phyloP scores from a whole-genome alignment of 2,888 invertebrate species.

The Trypoxylon attenuatum region DNA sequence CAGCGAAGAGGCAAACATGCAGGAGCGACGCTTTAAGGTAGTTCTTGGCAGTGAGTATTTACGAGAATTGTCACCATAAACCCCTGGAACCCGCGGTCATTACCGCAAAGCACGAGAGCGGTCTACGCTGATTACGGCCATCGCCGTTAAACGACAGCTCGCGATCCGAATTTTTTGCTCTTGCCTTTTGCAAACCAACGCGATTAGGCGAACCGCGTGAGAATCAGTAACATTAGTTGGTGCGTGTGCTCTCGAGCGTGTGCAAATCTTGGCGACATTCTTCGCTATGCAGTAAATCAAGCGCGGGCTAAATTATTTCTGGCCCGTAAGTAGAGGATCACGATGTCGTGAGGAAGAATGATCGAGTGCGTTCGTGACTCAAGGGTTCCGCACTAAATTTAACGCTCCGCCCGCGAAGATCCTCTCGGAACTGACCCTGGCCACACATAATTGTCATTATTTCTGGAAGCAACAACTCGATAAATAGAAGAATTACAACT shows the following conservation, averaged over 20 bases:
- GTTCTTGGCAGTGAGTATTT: conserved; percentile 19
- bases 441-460: neutral
- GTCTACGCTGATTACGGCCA: conserved; percentile 25
- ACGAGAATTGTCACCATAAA: conserved; percentile 34
- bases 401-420: conserved; percentile 16
- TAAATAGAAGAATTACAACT: too few relatives aligned
- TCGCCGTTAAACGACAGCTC: conserved; percentile 30
- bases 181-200: neutral
- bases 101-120: conserved; percentile 25
- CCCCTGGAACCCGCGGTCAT: conserved; percentile 29
- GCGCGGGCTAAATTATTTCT: conserved; percentile 31
- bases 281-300: conserved; percentile 22
- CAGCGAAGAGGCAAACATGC: neutral
- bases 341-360: conserved; percentile 21
- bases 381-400: conserved; percentile 41
- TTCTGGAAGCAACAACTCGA: too few relatives aligned
- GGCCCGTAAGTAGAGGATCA: conserved; percentile 18
- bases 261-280: conserved; percentile 12
- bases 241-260: neutral
- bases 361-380: conserved; percentile 25
- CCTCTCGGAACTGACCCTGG: conserved; percentile 12
- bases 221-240: neutral
- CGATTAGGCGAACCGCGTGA: neutral
- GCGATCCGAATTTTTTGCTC: neutral
- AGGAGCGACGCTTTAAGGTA: conserved; percentile 20